A percentile compares a stretch with the other conserved stretches of the same genome.
Conservation (phyloP, 2,113 vertebrate species). For the Onychostoma macrolepis region DNA sequence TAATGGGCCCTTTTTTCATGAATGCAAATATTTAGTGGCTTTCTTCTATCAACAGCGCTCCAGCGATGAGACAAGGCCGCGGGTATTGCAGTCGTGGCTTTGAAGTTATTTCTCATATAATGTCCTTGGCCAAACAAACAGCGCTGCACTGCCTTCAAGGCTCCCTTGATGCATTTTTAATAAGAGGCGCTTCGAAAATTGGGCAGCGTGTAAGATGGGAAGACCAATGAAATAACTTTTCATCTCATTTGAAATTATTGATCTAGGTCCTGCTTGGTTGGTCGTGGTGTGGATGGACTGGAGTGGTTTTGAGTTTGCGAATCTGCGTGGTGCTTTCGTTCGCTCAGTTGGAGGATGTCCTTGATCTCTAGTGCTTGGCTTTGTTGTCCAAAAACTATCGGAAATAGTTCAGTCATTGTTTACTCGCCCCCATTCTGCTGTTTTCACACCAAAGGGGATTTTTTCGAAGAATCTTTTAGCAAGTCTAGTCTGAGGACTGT, state of each 20-base stretch:
- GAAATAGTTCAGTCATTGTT: background rate
- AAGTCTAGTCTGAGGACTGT: background rate
- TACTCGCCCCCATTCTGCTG: background rate
- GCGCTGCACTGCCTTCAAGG: conserved; percentile 30
- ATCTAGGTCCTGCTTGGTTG: conserved; percentile 17
- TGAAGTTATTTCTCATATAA: conserved; percentile 48
- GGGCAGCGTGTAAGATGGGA: background rate
- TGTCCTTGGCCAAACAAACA: conserved; percentile 50
- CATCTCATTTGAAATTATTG: conserved; percentile 46
- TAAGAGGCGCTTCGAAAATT: conserved; percentile 27
- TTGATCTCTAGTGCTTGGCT: background rate
- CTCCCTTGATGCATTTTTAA: conserved; percentile 50
- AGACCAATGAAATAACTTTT: conserved; percentile 45
- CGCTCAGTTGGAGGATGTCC: background rate
- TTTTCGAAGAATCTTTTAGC: background rate
- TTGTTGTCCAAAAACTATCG: background rate
- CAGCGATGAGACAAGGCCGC: conserved; percentile 22
- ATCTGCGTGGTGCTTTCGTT: background rate
- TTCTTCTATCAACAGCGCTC: conserved; percentile 23
- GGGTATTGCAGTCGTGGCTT: conserved; percentile 17
- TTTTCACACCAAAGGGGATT: background rate
- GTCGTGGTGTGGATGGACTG: background rate
- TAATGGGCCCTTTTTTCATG: background rate
- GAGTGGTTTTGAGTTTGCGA: background rate
- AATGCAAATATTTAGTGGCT: conserved; percentile 42